Evolutionary conservation across 2,113 vertebrate genomes (phyloP).

Genomic region (Scortum barcoo): DNA sequence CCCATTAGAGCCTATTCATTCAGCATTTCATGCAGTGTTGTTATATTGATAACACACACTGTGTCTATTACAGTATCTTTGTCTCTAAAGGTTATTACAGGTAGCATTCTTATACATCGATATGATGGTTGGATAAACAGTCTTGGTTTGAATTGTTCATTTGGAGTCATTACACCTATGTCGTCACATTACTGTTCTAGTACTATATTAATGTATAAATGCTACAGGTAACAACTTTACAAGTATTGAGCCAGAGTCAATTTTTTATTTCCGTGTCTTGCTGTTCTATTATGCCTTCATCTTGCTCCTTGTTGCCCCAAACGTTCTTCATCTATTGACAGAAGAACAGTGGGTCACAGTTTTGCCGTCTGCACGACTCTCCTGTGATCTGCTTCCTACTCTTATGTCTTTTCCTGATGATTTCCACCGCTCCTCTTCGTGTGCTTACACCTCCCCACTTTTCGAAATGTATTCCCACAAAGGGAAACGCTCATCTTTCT

Average conservation of each 20-base stretch:
- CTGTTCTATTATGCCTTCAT: neutral
- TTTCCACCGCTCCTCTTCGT: neutral
- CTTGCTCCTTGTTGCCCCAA: neutral
- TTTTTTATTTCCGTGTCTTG: neutral
- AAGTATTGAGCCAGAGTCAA: neutral
- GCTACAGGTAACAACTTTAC: neutral
- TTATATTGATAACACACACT: neutral
- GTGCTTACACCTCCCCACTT: neutral
- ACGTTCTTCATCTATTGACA: neutral
- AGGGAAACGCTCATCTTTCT: neutral
- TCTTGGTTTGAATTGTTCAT: neutral
- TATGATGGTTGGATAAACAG: neutral
- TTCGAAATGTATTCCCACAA: slow-evolving; percentile 4
- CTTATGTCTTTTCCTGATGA: slow-evolving; percentile 24
- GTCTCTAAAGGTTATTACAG: neutral
- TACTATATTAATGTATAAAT: neutral
- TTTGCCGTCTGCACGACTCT: neutral
- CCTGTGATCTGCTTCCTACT: slow-evolving; percentile 2
- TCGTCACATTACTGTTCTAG: neutral
- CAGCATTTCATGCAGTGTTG: neutral
- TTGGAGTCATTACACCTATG: neutral
- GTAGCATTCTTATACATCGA: neutral
- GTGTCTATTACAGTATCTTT: neutral
- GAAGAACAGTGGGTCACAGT: neutral
- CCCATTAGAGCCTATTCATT: neutral